A percentile compares a stretch with the other conserved stretches of the same genome.
Conservation (phyloP, 2,888 invertebrate genomes). For the Rapana venosa region DNA sequence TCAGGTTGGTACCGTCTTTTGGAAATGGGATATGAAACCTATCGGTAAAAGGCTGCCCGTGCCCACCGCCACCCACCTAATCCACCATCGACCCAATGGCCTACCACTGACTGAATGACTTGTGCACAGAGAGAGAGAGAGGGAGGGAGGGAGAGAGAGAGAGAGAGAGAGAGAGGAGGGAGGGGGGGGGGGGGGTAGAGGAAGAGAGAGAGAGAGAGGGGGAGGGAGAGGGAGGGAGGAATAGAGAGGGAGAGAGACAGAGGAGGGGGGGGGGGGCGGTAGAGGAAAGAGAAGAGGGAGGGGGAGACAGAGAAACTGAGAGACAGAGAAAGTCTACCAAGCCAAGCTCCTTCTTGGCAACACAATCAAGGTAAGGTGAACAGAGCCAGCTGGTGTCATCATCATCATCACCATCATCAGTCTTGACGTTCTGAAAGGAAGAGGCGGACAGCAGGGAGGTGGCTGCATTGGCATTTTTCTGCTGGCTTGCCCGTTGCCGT, state of each 20-base stretch:
- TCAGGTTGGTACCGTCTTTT: constrained; percentile 29
- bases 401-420: no score
- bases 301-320: background rate
- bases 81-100: constrained; percentile 3
- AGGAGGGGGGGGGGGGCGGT: background rate
- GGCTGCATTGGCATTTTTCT: no score
- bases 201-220: background rate
- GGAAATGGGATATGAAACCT: constrained; percentile 42
- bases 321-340: background rate
- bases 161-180: background rate
- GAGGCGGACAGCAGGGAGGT: no score
- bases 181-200: background rate
- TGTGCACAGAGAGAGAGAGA: background rate
- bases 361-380: no score
- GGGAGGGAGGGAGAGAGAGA: background rate
- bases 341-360: no score
- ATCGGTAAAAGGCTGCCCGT: background rate
- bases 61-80: background rate
- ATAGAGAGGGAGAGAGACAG: background rate
- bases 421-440: no score
- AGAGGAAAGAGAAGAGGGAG: background rate
- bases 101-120: background rate
- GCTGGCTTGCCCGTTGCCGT: no score
- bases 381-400: no score
- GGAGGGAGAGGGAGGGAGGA: background rate